Percentiles rank a stretch among this genome's conserved stretches.
phyloP scores from a whole-genome alignment of 1,140 invertebrate species.

The Parapsyche elsis region DNA sequence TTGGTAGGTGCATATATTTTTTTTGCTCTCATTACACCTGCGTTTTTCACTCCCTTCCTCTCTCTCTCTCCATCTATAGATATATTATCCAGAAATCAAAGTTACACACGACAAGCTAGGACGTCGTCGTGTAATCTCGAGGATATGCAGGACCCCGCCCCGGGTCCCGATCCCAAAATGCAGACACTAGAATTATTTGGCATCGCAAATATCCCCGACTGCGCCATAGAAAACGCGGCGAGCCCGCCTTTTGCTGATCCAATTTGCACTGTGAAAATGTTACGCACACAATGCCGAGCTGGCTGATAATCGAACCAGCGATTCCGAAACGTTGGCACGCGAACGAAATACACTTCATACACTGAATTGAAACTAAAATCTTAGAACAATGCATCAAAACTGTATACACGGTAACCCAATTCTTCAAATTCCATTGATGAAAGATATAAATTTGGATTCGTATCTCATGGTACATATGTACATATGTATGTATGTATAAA shows the following conservation, averaged over 20 bases:
- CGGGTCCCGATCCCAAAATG: neutral
- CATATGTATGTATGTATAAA: no score
- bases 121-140: neutral
- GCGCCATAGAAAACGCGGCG: neutral
- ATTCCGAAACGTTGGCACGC: neutral
- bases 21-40: no score
- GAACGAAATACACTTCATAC: neutral
- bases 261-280: constrained; percentile 20
- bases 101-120: neutral
- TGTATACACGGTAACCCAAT: no score
- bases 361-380: no score
- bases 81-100: no score
- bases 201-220: neutral
- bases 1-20: no score
- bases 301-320: neutral
- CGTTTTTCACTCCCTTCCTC: no score
- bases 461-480: no score
- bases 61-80: no score
- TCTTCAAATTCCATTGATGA: no score
- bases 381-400: no score
- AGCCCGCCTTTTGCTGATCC: constrained; percentile 29
- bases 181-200: constrained; percentile 21
- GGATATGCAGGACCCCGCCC: neutral
- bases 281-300: neutral
- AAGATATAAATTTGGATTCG: no score